A percentile compares a stretch with the other conserved stretches of the same genome.
phyloP scores from a whole-genome alignment of 53 echinoderm and acorn worm genomes.

The Zoroaster sp. region DNA sequence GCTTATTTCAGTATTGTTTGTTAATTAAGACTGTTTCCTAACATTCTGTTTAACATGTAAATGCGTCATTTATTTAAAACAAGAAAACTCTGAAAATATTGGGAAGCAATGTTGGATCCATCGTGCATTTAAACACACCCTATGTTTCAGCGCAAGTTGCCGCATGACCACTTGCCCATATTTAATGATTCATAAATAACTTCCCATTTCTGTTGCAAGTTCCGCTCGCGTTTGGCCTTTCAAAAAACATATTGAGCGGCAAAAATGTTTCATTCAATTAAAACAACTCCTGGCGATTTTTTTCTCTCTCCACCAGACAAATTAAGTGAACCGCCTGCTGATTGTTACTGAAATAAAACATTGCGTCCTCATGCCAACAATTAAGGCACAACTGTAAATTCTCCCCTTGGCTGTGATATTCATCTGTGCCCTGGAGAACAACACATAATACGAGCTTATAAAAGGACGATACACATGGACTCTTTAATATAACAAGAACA shows the following conservation, averaged over 20 bases:
- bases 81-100: too few relatives aligned
- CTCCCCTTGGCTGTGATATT: neutral
- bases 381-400: neutral
- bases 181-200: too few relatives aligned
- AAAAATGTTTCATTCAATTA: neutral
- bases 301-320: neutral
- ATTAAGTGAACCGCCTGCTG: neutral
- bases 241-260: neutral
- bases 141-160: too few relatives aligned
- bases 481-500: neutral
- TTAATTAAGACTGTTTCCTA: too few relatives aligned
- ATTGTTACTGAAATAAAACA: neutral
- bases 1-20: too few relatives aligned
- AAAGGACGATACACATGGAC: neutral
- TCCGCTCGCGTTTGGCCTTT: neutral
- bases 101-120: too few relatives aligned
- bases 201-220: too few relatives aligned
- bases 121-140: too few relatives aligned
- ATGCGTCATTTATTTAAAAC: too few relatives aligned
- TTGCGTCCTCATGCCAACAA: neutral
- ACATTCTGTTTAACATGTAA: too few relatives aligned
- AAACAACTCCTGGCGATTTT: neutral
- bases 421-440: neutral
- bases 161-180: too few relatives aligned
- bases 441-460: neutral